Conservation (phyloP, 2,888 invertebrate genomes). For the Smittia aterrima region DNA sequence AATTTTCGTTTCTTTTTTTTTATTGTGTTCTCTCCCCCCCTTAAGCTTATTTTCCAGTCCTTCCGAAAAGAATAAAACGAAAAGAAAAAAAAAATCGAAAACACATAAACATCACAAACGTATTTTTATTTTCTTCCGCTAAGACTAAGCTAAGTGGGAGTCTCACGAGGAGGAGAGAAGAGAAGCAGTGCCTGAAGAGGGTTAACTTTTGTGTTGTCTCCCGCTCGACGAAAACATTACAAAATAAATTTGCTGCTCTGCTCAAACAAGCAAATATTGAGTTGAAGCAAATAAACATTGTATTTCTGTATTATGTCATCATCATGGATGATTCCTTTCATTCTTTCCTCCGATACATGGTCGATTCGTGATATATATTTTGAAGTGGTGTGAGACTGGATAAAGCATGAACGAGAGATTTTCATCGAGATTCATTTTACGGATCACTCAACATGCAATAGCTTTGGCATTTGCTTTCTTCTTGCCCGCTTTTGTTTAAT, state of each 20-base stretch:
- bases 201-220: constrained; percentile 2
- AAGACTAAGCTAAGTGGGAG: too few species aligned
- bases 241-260: constrained; percentile 12
- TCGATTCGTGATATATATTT: neutral
- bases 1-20: constrained; percentile 34
- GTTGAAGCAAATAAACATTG: constrained; percentile 34
- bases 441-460: constrained; percentile 36
- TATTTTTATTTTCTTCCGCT: neutral
- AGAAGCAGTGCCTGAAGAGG: neutral
- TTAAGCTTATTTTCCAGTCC: neutral
- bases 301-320: constrained; percentile 31
- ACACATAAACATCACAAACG: constrained; percentile 32
- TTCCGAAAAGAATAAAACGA: constrained; percentile 20
- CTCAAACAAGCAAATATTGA: constrained; percentile 17
- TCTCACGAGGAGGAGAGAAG: neutral
- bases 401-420: constrained; percentile 14
- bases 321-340: constrained; percentile 33
- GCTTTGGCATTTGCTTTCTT: constrained; percentile 18
- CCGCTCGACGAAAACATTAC: neutral
- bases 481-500: constrained; percentile 30
- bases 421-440: constrained; percentile 28
- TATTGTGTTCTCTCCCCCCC: neutral
- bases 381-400: neutral
- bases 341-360: neutral
- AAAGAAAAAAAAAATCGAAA: constrained; percentile 3